Conservation (phyloP, 1,140 invertebrate species). For the Tetragnatha versicolor region DNA sequence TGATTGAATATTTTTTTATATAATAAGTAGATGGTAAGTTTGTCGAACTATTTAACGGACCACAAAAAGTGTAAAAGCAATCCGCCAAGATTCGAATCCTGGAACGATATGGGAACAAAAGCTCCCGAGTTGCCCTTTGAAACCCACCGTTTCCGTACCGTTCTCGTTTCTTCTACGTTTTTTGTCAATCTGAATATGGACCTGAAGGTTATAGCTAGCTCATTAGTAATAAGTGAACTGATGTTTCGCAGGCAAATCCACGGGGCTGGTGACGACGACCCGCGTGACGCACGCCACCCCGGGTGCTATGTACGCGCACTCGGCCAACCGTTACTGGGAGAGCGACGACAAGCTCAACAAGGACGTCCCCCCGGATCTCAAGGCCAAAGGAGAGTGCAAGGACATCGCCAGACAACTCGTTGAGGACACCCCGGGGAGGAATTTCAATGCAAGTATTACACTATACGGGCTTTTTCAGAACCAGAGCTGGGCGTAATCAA, state of each 20-base stretch:
- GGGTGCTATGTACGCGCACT: slow-evolving; percentile 82
- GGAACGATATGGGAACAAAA: too few species aligned
- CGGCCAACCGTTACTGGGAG: slow-evolving; percentile 79
- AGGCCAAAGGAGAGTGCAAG: slow-evolving; percentile 63
- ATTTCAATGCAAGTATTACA: slow-evolving; percentile 73
- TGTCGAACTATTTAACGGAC: too few species aligned
- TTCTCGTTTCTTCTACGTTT: too few species aligned
- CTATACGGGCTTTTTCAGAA: slow-evolving; percentile 57
- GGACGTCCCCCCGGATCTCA: slow-evolving; percentile 40
- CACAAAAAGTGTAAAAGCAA: too few species aligned
- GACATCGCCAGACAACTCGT: slow-evolving; percentile 82
- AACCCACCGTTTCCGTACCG: too few species aligned
- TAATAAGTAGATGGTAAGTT: too few species aligned
- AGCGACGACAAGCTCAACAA: slow-evolving; percentile 69
- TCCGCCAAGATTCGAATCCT: too few species aligned
- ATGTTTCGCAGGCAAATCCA: slow-evolving; percentile 62
- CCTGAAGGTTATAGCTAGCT: too few species aligned
- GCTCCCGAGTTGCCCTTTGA: too few species aligned
- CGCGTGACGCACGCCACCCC: slow-evolving; percentile 92
- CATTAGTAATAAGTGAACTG: too few species aligned
- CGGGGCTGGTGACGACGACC: slow-evolving; percentile 88
- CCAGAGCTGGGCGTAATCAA: slow-evolving; percentile 58
- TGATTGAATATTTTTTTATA: too few species aligned
- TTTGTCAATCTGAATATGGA: too few species aligned
- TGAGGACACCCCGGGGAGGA: slow-evolving; percentile 72